Base-by-base conservation (phyloP, 2,888 invertebrate species). In the Byasa hedistus region DNA sequence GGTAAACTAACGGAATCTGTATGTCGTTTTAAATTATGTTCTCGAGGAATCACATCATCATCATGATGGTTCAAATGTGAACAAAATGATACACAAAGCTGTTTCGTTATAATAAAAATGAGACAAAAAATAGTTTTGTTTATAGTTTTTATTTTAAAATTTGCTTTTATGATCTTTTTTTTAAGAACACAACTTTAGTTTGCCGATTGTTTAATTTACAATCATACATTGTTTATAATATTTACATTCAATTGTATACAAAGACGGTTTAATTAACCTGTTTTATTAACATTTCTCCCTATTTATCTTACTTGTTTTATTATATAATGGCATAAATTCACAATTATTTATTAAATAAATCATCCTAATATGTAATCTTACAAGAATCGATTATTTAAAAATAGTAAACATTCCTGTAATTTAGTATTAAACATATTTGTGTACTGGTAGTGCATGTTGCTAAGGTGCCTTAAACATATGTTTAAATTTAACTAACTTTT, bases 201-300 rank as follows among this genome's bases (percentile, higher is more conserved):
- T 52, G 39, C 15, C 52, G 22, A 52, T 60, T 60, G 59, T 21
- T 51, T 22, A 22, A 54, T 59, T 56, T 48, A 62, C 62, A 64
- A 64, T 64, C 36, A 23, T 57, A 15, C 5, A 22, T 57, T 27
- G 22, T 62, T 66, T 64, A 61, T 57, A 27, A 23, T 67, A 64
- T 67, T 52, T 67, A 67, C 67, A 67, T 64, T 4, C 56, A 51
- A 59, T 67, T 64, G 67, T 64, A 64, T 67, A 66, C 62, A 67
- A 67, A 67, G 67, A 67, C 64, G 67, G 63, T 64, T 67, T 64
- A 64, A 21, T 60, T 32, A 67, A 66, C 59, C 54, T 51, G 52
- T 67, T 60, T 65, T 54, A 57, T 60, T 64, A 63, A 23, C 48
- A 64, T 44, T 24, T 59, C 12, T 60, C 21, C 39, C 57, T 64